Evolutionary conservation across 2,113 vertebrate genomes (phyloP), one percentile per base, ranked within the genome.

Genomic region (Corynorhinus townsendii): DNA sequence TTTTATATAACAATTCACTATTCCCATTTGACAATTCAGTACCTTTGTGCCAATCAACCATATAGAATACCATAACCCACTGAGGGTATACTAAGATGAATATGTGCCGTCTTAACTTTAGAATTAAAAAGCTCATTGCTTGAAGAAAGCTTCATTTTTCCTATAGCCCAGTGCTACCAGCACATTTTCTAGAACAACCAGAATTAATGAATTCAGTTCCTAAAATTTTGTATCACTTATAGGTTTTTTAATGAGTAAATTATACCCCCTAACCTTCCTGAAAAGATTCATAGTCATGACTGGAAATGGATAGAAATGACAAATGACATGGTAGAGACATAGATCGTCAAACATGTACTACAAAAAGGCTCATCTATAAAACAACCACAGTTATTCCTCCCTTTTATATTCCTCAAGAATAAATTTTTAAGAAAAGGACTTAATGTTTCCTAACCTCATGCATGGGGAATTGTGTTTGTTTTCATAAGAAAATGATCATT

Each of bases 1-100:
- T 95, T 95, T 90, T 64, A 40, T 85, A 26, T 38, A 79, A 64
- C 43, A 93, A 86, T n/a, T 86, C 71, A 85, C 52, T 82, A 14
- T 35, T 95, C 9, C 52, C n/a, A 64, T 64, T 68, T 95, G 76
- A 35, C 15, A 89, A 11, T 49, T 93, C 7, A 11, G 45, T 49
- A 71, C 30, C 68, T 86, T 80, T 76, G 82, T 80, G 62, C 66
- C 82, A 62, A 54, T 80, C n/a, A 68, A 71, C 30, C 64, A 68
- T 24, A 26, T 54, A 76, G 72, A 88, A 79, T 30, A 56, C 54
- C 5, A 52, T 11, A 71, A 56, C 7, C 26, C 54, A 45, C 40
- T 15, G 7, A 89, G 38, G 79, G 0, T n/a, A 43, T 28, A 54
- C 64, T 82, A 82, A 91, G 30, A 89, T 38, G 22, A 68, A 38